Evolutionary conservation across 1,140 invertebrate genomes (phyloP).

Genomic region (Drosophila cardini): DNA sequence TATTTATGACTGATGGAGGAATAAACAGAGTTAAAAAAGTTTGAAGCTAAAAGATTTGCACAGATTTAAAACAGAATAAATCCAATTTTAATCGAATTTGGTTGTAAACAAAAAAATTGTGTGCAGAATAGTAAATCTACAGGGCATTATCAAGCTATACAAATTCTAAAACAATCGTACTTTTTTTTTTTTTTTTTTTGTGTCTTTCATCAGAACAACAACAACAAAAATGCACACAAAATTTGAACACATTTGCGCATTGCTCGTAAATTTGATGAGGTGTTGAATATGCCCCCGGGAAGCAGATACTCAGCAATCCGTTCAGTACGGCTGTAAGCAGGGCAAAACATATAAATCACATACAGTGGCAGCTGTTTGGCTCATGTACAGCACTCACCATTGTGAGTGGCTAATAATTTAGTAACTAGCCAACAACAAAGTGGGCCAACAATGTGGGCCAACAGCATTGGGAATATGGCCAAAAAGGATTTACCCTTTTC

Average conservation of each 20-base stretch:
- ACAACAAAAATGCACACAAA: constrained; percentile 30
- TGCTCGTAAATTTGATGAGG: constrained; percentile 68
- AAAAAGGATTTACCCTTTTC: constrained; percentile 9
- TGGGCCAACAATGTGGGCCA: constrained; percentile 9
- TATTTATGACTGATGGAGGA: not conserved
- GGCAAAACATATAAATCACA: constrained; percentile 28
- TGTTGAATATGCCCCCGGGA: constrained; percentile 42
- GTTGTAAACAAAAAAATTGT: too few relatives aligned
- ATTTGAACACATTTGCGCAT: constrained; percentile 59
- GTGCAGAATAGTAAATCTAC: not conserved
- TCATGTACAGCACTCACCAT: constrained; percentile 10
- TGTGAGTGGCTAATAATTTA: constrained; percentile 48
- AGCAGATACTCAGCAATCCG: not conserved
- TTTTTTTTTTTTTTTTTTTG: not conserved
- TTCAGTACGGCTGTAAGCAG: not conserved
- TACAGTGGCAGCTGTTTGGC: constrained; percentile 21
- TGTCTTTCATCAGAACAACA: not conserved
- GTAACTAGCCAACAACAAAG: constrained; percentile 16
- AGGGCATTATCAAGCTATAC: not conserved
- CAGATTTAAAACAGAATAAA: too few relatives aligned
- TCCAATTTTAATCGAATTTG: too few relatives aligned
- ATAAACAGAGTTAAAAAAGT: too few relatives aligned
- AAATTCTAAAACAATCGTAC: not conserved
- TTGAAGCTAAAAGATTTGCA: too few relatives aligned
- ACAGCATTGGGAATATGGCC: constrained; percentile 2